These are phyloP conservation scores for Penaeus monodon DNA, from an alignment of 2,888 invertebrate genomes.

Conservation along the genomic window DNA sequence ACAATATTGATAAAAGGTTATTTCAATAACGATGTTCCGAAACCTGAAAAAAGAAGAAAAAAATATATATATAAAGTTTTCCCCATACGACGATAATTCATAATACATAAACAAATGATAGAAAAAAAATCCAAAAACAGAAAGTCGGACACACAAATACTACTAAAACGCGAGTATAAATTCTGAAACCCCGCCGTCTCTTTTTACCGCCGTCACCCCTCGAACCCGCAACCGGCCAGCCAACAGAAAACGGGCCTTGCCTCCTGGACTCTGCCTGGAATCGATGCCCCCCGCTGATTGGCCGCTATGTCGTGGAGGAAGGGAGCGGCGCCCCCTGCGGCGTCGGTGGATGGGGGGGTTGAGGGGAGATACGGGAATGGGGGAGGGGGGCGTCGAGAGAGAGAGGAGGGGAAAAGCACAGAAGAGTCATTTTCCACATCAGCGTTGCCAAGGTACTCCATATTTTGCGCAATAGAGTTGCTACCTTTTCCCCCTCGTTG, in stretches of 20 bases:
- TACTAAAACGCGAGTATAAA: background rate
- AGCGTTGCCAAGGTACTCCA: constrained; percentile 31
- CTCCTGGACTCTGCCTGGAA: constrained; percentile 56
- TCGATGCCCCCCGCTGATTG: constrained; percentile 59
- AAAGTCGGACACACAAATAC: too few relatives aligned
- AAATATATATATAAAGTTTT: too few relatives aligned
- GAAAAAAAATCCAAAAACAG: too few relatives aligned
- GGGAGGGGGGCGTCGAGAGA: background rate
- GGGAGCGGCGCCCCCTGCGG: constrained; percentile 50
- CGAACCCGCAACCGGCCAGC: constrained; percentile 3
- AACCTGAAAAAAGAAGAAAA: too few relatives aligned
- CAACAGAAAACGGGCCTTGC: constrained; percentile 47
- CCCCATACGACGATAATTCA: too few relatives aligned
- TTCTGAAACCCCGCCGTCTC: too few relatives aligned
- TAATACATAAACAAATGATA: too few relatives aligned
- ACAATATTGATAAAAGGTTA: too few relatives aligned
- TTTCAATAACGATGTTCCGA: too few relatives aligned
- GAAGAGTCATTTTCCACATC: constrained; percentile 44
- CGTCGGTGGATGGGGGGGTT: constrained; percentile 24
- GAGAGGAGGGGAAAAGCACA: background rate
- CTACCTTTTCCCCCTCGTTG: too few relatives aligned
- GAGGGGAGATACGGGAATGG: constrained; percentile 10
- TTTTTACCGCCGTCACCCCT: constrained; percentile 15
- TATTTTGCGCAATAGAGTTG: too few relatives aligned
- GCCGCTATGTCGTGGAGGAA: constrained; percentile 56